phyloP scores from a whole-genome alignment of 2,113 vertebrate genomes.

The Chlorocebus sabaeus region DNA sequence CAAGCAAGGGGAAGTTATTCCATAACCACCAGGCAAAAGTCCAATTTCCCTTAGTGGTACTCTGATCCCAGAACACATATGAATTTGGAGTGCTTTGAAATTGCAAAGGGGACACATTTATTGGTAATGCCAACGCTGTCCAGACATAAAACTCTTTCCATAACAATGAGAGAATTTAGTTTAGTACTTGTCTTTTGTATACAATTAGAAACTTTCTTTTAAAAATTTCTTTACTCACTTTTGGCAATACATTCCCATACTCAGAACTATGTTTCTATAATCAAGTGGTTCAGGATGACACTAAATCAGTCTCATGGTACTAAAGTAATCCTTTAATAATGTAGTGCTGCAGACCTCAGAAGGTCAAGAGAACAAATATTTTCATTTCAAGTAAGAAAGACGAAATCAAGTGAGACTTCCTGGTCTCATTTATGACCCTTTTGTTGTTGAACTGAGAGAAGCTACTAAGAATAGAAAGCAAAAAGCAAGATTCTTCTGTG shows the following conservation, averaged over 20 bases:
- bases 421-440: conserved; percentile 12
- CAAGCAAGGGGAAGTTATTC: conserved; percentile 34
- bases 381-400: conserved; percentile 31
- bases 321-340: background rate
- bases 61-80: conserved; percentile 10
- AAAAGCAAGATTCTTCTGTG: background rate
- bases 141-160: background rate
- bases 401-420: background rate
- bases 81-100: conserved; percentile 43
- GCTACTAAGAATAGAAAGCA: background rate
- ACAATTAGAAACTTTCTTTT: background rate
- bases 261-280: background rate
- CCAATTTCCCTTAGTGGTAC: conserved; percentile 47
- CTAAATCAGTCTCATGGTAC: background rate
- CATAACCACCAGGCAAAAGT: conserved; percentile 43
- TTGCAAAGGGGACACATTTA: background rate
- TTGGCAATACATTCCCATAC: background rate
- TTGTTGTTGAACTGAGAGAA: background rate
- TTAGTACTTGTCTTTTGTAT: background rate
- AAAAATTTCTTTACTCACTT: background rate
- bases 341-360: background rate
- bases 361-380: conserved; percentile 16
- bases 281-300: background rate
- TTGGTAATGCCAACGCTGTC: background rate
- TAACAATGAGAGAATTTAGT: conserved; percentile 6